Percentiles rank a stretch among this genome's conserved stretches.
Conservation (phyloP, 2,888 invertebrate genomes). For the Bombylius discolor region DNA sequence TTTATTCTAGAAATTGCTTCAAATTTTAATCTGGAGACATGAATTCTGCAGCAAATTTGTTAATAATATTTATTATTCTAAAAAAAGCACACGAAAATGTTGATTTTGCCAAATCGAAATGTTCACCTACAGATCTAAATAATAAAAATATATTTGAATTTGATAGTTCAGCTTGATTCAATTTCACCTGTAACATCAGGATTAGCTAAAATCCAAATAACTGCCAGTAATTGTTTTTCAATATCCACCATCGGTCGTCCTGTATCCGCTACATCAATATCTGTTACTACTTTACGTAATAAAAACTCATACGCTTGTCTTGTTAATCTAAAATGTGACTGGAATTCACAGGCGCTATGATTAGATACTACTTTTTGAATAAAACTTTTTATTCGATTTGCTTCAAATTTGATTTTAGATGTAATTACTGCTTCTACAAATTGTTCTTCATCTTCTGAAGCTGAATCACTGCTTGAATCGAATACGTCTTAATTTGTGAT, state of each 20-base stretch:
- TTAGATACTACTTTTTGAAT: background rate
- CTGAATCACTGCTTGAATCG: too few relatives aligned
- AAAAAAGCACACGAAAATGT: background rate
- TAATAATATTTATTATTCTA: background rate
- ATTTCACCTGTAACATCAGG: background rate
- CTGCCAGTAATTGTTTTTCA: background rate
- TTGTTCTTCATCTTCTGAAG: too few relatives aligned
- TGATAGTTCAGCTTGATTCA: background rate
- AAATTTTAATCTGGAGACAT: background rate
- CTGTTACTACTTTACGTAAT: background rate
- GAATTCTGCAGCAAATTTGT: background rate
- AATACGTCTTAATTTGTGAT: too few relatives aligned
- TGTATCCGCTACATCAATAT: background rate
- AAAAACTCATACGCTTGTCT: background rate
- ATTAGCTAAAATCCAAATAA: constrained; percentile 1
- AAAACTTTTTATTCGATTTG: background rate
- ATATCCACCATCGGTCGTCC: background rate
- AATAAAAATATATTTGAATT: background rate
- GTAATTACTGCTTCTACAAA: too few relatives aligned
- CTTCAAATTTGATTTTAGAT: too few relatives aligned
- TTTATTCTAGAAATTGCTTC: background rate
- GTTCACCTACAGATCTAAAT: background rate
- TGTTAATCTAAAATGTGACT: background rate
- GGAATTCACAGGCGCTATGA: background rate
- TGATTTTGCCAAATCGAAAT: background rate